These are phyloP conservation scores for Acrocephalus arundinaceus DNA, from an alignment of 2,113 vertebrate species.

Conservation along the genomic window DNA sequence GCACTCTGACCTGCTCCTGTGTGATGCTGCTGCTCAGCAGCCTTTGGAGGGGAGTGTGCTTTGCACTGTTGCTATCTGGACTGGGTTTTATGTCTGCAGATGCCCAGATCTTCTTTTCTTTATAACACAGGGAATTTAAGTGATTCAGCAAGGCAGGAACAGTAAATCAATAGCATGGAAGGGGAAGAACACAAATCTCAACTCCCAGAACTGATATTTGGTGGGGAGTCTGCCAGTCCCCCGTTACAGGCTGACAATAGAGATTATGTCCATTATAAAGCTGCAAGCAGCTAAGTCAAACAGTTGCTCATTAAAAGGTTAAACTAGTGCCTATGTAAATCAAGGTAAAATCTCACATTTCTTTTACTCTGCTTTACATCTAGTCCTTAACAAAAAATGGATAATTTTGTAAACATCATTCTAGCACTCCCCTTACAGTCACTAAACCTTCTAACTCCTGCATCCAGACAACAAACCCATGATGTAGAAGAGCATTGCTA, in stretches of 20 bases:
- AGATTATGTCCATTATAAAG: neutral
- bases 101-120: neutral
- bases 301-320: constrained; percentile 7
- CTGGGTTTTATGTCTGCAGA: neutral
- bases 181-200: neutral
- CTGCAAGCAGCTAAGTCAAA: neutral
- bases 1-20: neutral
- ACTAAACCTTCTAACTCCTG: neutral
- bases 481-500: neutral
- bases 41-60: neutral
- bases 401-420: neutral
- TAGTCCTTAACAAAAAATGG: neutral
- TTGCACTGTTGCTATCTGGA: neutral
- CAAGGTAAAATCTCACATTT: neutral
- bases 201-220: neutral
- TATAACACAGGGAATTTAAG: neutral
- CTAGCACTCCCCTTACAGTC: neutral
- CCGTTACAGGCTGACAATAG: neutral
- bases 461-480: neutral
- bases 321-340: neutral
- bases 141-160: neutral
- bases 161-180: neutral
- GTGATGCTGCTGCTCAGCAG: neutral
- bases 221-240: neutral
- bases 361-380: neutral